Evolutionary conservation across 2,888 invertebrate species (phyloP).

Genomic region (Cerastis leucographa): DNA sequence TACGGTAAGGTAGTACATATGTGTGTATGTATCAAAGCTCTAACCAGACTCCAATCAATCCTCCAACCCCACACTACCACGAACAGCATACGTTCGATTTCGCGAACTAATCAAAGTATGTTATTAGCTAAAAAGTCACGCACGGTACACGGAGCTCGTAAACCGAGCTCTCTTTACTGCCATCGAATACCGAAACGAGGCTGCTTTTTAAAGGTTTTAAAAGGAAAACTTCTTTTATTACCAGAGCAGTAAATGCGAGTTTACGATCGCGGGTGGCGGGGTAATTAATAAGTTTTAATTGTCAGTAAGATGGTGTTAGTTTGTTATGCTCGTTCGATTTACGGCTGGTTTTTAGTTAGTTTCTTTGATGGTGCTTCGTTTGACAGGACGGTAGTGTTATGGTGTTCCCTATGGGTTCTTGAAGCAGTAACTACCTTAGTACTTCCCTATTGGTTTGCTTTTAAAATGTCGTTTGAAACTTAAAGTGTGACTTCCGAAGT

Average conservation of each 20-base stretch:
- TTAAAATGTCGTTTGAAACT: constrained; percentile 26
- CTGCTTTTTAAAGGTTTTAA: constrained; percentile 79
- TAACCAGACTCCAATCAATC: constrained; percentile 4
- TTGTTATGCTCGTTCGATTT: constrained; percentile 67
- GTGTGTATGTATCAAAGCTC: neutral
- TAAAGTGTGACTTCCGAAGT: constrained; percentile 2
- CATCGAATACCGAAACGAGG: constrained; percentile 75
- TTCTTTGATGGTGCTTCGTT: constrained; percentile 37
- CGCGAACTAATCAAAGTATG: constrained; percentile 78
- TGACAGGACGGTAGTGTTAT: constrained; percentile 24
- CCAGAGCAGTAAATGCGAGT: constrained; percentile 75
- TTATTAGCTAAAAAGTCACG: constrained; percentile 83
- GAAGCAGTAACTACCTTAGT: neutral
- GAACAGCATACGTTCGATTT: constrained; percentile 65
- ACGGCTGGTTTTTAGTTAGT: constrained; percentile 44
- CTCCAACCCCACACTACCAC: constrained; percentile 42
- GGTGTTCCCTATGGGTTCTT: constrained; percentile 18
- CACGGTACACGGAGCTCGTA: constrained; percentile 68
- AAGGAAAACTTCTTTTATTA: constrained; percentile 84
- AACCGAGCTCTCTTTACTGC: constrained; percentile 74
- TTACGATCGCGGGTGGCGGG: constrained; percentile 80
- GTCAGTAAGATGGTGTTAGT: constrained; percentile 66
- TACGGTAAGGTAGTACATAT: no score
- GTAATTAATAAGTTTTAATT: constrained; percentile 89
- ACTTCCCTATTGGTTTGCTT: neutral